Evolutionary conservation across 2,113 vertebrate genomes (phyloP).

Genomic region (Bos taurus): ARS-UCD2.0 NC_037348.1:45335001-45335500

Average conservation of each 20-base stretch:
- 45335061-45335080: background rate
- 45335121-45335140: constrained; percentile 34
- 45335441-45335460: background rate
- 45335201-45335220: background rate
- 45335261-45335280: background rate
- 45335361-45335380: background rate
- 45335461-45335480: background rate
- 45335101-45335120: background rate
- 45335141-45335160: background rate
- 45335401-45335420: background rate
- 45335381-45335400: background rate
- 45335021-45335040: background rate
- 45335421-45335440: background rate
- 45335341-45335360: background rate
- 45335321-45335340: background rate
- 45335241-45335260: background rate
- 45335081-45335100: background rate
- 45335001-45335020: background rate
- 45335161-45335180: background rate
- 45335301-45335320: background rate
- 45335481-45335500: background rate
- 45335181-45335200: constrained; percentile 7
- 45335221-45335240: background rate
- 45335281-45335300: background rate
- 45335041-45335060: background rate